Evolutionary conservation across 2,113 vertebrate species (phyloP).

Genomic region (Ardeotis arabs): DNA sequence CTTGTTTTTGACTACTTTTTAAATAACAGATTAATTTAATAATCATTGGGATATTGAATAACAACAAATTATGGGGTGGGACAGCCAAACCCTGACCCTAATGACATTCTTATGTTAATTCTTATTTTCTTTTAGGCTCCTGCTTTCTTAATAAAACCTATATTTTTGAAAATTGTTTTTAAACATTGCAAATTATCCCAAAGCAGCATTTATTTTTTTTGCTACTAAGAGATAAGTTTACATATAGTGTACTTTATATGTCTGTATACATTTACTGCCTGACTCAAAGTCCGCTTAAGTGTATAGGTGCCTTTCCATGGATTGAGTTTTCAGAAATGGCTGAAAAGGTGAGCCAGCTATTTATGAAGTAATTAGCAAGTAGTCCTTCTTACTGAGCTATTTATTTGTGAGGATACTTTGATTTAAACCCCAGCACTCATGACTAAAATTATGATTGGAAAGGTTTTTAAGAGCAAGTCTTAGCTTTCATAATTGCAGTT

Average conservation of each 20-base stretch:
- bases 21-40: conserved; percentile 84
- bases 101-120: conserved; percentile 84
- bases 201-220: conserved; percentile 40
- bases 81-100: conserved; percentile 78
- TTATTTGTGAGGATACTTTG: background rate
- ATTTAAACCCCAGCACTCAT: background rate
- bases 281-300: background rate
- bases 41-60: conserved; percentile 78
- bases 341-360: background rate
- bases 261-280: background rate
- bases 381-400: background rate
- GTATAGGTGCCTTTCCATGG: background rate
- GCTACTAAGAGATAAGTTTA: conserved; percentile 40
- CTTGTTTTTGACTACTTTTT: conserved; percentile 75
- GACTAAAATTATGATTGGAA: background rate
- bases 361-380: background rate
- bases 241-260: conserved; percentile 12
- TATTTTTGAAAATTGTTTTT: conserved; percentile 77
- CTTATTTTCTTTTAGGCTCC: conserved; percentile 82
- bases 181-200: conserved; percentile 56
- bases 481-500: background rate
- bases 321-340: background rate
- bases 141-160: conserved; percentile 80
- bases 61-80: conserved; percentile 74
- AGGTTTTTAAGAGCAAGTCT: background rate